A percentile compares a stretch with the other conserved stretches of the same genome.
Evolutionary conservation across 1,140 invertebrate species (phyloP).

Genomic region (Drosophila willistoni): DNA sequence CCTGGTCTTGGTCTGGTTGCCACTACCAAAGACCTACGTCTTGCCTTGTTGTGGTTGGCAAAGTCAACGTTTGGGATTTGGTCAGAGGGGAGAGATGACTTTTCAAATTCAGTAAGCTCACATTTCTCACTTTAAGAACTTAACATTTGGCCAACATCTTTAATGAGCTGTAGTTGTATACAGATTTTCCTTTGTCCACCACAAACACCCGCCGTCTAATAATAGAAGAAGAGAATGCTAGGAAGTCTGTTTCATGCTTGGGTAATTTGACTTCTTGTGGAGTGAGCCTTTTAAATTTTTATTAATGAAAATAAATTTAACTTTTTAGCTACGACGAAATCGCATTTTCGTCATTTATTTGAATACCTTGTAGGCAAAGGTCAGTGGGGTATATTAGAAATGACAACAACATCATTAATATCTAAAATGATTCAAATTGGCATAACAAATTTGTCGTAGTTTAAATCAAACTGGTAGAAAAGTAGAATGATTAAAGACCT

Average conservation of each 20-base stretch:
- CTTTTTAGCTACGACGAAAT: slow-evolving; percentile 28
- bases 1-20: not conserved
- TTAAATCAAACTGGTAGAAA: too few relatives aligned
- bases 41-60: slow-evolving; percentile 40
- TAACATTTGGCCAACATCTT: slow-evolving; percentile 49
- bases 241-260: slow-evolving; percentile 48
- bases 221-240: not conserved
- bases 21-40: not conserved
- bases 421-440: too few relatives aligned
- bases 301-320: slow-evolving; percentile 60
- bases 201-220: not conserved
- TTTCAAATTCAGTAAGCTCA: slow-evolving; percentile 47
- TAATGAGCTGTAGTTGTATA: slow-evolving; percentile 75
- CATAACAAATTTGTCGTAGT: too few relatives aligned
- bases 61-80: slow-evolving; percentile 33
- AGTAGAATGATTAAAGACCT: too few relatives aligned
- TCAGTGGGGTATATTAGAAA: too few relatives aligned
- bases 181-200: slow-evolving; percentile 57
- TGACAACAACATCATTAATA: too few relatives aligned
- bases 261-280: slow-evolving; percentile 30
- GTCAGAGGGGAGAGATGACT: slow-evolving; percentile 45
- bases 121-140: slow-evolving; percentile 50
- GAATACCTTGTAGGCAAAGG: too few relatives aligned
- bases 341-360: too few relatives aligned
- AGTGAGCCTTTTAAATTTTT: slow-evolving; percentile 50